Base-by-base conservation (phyloP, 1,140 invertebrate genomes). In the Cotesia chilonis region DNA sequence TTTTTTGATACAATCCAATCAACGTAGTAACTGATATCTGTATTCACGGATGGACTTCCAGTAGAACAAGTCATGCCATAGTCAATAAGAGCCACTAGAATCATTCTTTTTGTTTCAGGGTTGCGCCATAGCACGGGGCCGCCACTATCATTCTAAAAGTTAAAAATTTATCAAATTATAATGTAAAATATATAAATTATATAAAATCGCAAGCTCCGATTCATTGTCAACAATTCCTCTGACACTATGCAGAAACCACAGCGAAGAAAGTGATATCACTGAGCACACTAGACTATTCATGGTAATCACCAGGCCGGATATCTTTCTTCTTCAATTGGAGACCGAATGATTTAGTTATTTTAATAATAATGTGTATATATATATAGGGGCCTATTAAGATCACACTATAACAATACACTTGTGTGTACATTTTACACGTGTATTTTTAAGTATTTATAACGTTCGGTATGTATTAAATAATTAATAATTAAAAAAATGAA, bases 51-150 rank as follows among this genome's bases (percentile, higher is more conserved):
- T 3, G 90, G 90, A 12, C 69, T 73, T 3, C 71, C 72, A 4
- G 77, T 76, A 2, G 84, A 89, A 71, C 91, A 92, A 52, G 75
- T 85, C 6, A 75, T 70, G n/a, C 91, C 91, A 71, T 78, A 87
- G 68, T 87, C 89, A 41, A 92, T 87, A n/a, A 91, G 79, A n/a
- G 88, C 91, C 0, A 89, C 73, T 9, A 85, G 73, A 71, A 88
- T 85, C 0, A 89, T 73, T 9, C 84, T 78, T 6, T 82, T 83
- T 0, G 79, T 88, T 0, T 75, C 72, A 0, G 84, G 79, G 76
- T 91, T 88, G 51, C 85, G 81, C 84, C 89, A 92, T 6, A 92
- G 78, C 4, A 92, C 74, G 0, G 92, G 92, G 4, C 92, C 92
- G 17, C 92, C 92, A 37, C 91, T 92, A 79, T 94, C 92, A 68